phyloP scores from a whole-genome alignment of 2,888 invertebrate species.

The Cosmia pyralina region DNA sequence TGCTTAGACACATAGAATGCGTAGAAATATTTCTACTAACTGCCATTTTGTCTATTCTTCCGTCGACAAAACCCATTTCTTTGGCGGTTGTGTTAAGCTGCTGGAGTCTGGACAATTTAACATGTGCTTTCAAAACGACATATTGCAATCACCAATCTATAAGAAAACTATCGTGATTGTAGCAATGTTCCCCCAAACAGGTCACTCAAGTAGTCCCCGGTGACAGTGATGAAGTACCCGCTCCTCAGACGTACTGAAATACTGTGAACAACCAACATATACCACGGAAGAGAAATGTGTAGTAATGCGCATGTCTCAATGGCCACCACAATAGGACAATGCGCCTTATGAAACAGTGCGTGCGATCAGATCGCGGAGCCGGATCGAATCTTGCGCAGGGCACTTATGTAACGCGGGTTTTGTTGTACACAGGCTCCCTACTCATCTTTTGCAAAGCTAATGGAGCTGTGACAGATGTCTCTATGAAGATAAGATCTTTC shows the following conservation, averaged over 20 bases:
- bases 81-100: too few species aligned
- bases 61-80: too few species aligned
- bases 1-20: too few species aligned
- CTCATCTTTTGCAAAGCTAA: slow-evolving; percentile 28
- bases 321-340: slow-evolving; percentile 55
- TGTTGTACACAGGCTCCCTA: slow-evolving; percentile 1
- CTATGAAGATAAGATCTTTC: background rate
- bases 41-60: too few species aligned
- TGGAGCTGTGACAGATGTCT: slow-evolving; percentile 11
- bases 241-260: background rate
- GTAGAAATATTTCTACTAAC: too few species aligned
- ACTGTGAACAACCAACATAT: background rate
- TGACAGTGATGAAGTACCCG: slow-evolving; percentile 33
- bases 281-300: slow-evolving; percentile 52
- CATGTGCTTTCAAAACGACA: background rate
- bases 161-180: background rate
- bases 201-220: background rate
- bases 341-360: slow-evolving; percentile 54
- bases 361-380: slow-evolving; percentile 41
- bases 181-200: background rate
- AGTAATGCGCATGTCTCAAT: slow-evolving; percentile 50
- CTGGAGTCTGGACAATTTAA: too few species aligned
- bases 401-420: slow-evolving; percentile 46
- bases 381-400: slow-evolving; percentile 59
- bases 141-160: background rate